A percentile compares a stretch with the other conserved stretches of the same genome.
Conservation (phyloP, 2,797 vertebrate genomes). For the Neomorphus geoffroyi region DNA sequence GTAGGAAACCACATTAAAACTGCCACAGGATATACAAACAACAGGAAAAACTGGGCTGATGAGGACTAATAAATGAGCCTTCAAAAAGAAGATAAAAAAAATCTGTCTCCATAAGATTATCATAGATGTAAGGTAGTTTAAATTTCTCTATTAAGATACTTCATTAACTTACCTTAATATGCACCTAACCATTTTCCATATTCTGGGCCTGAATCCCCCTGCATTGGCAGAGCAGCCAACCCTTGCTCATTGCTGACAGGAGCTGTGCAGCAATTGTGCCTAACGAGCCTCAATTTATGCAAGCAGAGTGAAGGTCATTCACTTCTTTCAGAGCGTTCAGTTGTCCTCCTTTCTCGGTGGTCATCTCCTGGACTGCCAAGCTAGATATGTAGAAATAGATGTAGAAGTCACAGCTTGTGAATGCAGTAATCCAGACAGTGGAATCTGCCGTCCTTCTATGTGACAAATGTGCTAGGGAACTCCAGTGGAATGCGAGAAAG, state of each 20-base stretch:
- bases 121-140: background rate
- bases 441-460: background rate
- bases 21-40: too few species aligned
- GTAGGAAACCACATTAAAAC: background rate
- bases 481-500: background rate
- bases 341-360: background rate
- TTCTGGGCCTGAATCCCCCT: too few species aligned
- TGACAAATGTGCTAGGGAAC: background rate
- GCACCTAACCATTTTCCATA: background rate
- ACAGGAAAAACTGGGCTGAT: background rate
- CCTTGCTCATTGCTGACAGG: background rate
- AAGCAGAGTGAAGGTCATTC: background rate
- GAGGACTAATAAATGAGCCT: background rate
- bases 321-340: background rate
- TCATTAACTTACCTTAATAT: background rate
- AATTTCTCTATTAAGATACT: background rate
- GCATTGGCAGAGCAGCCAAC: too few species aligned
- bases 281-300: background rate
- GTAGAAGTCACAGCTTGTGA: background rate
- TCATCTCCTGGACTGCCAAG: rapidly evolving
- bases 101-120: background rate
- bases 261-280: background rate
- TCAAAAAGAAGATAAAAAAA: background rate
- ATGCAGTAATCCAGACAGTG: background rate
- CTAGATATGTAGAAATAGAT: background rate